Conservation (phyloP, 2,888 invertebrate species). For the Plutella xylostella region DNA sequence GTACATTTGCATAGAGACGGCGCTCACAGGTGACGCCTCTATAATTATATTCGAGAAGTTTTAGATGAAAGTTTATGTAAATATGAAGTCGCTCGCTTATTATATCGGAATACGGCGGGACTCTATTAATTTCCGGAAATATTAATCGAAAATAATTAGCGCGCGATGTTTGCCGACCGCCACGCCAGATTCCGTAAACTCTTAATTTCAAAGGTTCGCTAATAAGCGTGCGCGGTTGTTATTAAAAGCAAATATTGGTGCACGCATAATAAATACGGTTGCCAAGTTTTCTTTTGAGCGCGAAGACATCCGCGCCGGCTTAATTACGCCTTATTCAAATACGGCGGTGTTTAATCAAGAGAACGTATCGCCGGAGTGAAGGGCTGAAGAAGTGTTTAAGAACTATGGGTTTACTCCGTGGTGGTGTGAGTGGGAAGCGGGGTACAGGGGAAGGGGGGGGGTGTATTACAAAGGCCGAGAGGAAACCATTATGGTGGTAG, state of each 20-base stretch:
- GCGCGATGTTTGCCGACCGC: background rate
- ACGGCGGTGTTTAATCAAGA: slow-evolving; percentile 45
- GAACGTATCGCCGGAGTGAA: slow-evolving; percentile 58
- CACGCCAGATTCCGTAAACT: background rate
- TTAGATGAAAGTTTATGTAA: slow-evolving; percentile 47
- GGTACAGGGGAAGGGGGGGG: slow-evolving; percentile 28
- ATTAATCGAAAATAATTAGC: background rate
- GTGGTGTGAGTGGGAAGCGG: slow-evolving; percentile 33
- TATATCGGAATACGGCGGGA: background rate
- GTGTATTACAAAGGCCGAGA: slow-evolving; percentile 62
- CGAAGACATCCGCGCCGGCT: slow-evolving; percentile 43
- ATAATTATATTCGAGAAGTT: slow-evolving; percentile 61
- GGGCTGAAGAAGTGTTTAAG: slow-evolving; percentile 57
- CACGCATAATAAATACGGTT: slow-evolving; percentile 56
- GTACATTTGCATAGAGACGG: slow-evolving; percentile 55
- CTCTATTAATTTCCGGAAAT: slow-evolving; percentile 2
- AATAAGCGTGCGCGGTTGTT: slow-evolving; percentile 41
- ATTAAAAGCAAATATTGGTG: slow-evolving; percentile 62
- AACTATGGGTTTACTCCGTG: slow-evolving; percentile 53
- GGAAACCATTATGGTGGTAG: slow-evolving; percentile 62
- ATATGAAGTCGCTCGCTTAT: slow-evolving; percentile 20
- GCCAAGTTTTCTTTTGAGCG: slow-evolving; percentile 52
- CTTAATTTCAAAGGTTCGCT: slow-evolving; percentile 12
- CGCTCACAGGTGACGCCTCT: slow-evolving; percentile 58
- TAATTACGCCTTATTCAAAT: slow-evolving; percentile 58